Percentiles rank a stretch among this genome's conserved stretches.
Conservation (phyloP, 2,888 invertebrate genomes). For the Caenorhabditis afra region DNA sequence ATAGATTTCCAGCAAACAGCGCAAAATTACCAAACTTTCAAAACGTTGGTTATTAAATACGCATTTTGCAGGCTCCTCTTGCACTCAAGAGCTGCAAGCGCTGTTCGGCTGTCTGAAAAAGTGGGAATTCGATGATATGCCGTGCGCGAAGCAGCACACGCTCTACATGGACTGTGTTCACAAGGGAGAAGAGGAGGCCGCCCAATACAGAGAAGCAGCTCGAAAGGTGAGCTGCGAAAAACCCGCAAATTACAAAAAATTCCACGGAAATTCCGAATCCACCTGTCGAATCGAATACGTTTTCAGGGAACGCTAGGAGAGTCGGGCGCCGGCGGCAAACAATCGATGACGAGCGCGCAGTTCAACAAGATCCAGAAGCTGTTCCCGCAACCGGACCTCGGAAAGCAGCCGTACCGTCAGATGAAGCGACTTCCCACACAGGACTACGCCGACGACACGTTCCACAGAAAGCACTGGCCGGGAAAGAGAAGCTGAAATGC, state of each 20-base stretch:
- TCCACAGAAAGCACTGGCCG: conserved; percentile 71
- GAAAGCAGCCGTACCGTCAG: conserved; percentile 71
- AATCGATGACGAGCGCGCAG: conserved; percentile 70
- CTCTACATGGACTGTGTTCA: conserved; percentile 76
- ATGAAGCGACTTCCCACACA: conserved; percentile 77
- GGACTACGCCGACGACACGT: conserved; percentile 75
- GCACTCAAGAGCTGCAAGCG: conserved; percentile 78
- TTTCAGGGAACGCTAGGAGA: conserved; percentile 74
- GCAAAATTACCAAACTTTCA: too few species aligned
- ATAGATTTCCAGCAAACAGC: too few species aligned
- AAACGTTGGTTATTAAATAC: too few species aligned
- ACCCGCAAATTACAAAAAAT: too few species aligned
- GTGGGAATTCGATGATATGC: conserved; percentile 79
- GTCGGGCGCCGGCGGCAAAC: conserved; percentile 47
- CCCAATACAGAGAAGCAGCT: conserved; percentile 70
- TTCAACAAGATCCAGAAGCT: conserved; percentile 78
- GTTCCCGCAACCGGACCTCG: conserved; percentile 77
- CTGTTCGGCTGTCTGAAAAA: conserved; percentile 79
- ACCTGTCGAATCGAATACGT: background rate
- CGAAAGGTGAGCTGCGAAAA: conserved; percentile 68
- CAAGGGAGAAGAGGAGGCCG: conserved; percentile 67
- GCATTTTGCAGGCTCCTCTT: conserved; percentile 71
- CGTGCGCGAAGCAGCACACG: conserved; percentile 73
- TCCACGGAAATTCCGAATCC: conserved; percentile 1
- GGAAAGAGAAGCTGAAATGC: conserved; percentile 70